phyloP scores from a whole-genome alignment of 2,113 vertebrate genomes.

The Gadus chalcogrammus region DNA sequence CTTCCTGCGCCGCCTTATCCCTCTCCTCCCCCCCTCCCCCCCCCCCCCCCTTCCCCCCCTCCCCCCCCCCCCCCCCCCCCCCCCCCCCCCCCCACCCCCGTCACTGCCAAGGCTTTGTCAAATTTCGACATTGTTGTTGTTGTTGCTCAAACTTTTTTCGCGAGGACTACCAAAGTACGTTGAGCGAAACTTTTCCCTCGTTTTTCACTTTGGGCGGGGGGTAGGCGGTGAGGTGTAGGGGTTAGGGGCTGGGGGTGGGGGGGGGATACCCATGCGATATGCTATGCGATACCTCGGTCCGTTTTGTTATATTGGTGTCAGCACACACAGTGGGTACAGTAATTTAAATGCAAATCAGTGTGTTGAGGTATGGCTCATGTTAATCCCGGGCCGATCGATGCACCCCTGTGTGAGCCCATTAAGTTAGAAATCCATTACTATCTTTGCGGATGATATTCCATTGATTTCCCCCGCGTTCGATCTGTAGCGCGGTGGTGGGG shows the following conservation, averaged over 20 bases:
- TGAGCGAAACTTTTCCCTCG: neutral
- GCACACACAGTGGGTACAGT: constrained; percentile 36
- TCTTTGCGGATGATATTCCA: constrained; percentile 71
- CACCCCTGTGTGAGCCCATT: constrained; percentile 68
- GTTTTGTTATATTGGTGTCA: constrained; percentile 68
- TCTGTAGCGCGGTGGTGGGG: constrained; percentile 46
- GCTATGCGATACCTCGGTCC: constrained; percentile 31
- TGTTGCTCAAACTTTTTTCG: constrained; percentile 41
- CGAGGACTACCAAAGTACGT: neutral
- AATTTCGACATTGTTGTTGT: neutral
- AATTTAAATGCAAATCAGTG: constrained; percentile 73
- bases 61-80: neutral
- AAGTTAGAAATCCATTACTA: constrained; percentile 72
- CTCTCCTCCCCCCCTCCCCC: neutral
- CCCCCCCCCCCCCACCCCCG: constrained; percentile 38
- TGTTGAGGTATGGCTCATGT: constrained; percentile 66
- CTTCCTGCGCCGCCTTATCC: constrained; percentile 12
- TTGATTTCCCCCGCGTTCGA: constrained; percentile 53
- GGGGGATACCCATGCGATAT: too few species aligned
- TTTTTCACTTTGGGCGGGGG: neutral
- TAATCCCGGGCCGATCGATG: constrained; percentile 69
- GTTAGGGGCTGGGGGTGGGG: constrained; percentile 16
- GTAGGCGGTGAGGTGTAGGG: neutral
- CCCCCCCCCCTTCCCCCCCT: neutral
- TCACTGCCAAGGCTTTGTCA: constrained; percentile 41